phyloP scores from a whole-genome alignment of 1,140 invertebrate genomes.

The Eupeodes corollae region DNA sequence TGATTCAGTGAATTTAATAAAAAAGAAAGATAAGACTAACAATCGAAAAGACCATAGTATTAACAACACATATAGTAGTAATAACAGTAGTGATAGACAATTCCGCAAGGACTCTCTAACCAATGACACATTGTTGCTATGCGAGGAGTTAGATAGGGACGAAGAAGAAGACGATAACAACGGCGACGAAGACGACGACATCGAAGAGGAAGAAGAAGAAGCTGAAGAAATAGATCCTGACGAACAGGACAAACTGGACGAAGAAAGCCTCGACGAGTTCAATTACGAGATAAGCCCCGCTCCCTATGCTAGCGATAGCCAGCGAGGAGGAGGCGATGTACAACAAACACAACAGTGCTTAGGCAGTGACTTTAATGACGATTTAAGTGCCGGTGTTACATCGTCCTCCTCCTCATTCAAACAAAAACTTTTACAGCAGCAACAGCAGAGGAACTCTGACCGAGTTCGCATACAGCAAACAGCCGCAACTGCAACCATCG shows the following conservation, averaged over 20 bases:
- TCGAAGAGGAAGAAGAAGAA: background rate
- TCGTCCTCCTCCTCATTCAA: constrained; percentile 2
- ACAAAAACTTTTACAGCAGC: constrained; percentile 6
- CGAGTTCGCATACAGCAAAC: too few relatives aligned
- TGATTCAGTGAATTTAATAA: constrained; percentile 18
- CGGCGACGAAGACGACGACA: background rate
- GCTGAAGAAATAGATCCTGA: constrained; percentile 6
- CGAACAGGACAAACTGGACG: constrained; percentile 12
- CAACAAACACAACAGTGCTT: background rate
- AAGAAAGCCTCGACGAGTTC: too few relatives aligned
- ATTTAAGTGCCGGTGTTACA: constrained; percentile 2
- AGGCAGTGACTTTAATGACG: background rate
- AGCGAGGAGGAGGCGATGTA: background rate
- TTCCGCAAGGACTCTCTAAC: constrained; percentile 26
- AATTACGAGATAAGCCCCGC: too few relatives aligned
- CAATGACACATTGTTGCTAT: constrained; percentile 28
- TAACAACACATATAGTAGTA: constrained; percentile 28
- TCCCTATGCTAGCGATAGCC: background rate
- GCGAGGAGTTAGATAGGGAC: constrained; percentile 28
- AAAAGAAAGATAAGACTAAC: constrained; percentile 18
- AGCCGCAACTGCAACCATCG: background rate
- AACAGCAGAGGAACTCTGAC: constrained; percentile 7
- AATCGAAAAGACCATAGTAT: constrained; percentile 21
- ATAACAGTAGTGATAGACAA: constrained; percentile 4
- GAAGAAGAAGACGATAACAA: constrained; percentile 14